Percentiles rank a stretch among this genome's conserved stretches.
phyloP scores from a whole-genome alignment of 1,140 invertebrate species.

The Oreohelix idahoensis region DNA sequence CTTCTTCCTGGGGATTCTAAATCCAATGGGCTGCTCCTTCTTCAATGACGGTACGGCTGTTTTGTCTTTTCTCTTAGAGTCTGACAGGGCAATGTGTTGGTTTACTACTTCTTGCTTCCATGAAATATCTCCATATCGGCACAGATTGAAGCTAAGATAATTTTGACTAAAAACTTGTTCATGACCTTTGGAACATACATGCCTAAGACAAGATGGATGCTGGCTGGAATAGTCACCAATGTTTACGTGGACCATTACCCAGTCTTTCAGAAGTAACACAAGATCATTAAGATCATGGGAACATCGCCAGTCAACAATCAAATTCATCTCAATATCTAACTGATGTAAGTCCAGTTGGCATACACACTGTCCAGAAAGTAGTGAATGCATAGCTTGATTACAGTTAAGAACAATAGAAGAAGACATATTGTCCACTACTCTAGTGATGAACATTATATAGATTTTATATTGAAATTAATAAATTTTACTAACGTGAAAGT shows the following conservation, averaged over 20 bases:
- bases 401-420: slow-evolving; percentile 36
- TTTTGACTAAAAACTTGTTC: slow-evolving; percentile 32
- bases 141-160: slow-evolving; percentile 36
- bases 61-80: neutral
- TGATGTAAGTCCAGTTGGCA: slow-evolving; percentile 41
- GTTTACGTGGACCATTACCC: slow-evolving; percentile 38
- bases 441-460: too few species aligned
- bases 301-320: slow-evolving; percentile 42
- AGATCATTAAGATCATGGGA: slow-evolving; percentile 47
- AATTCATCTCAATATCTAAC: slow-evolving; percentile 33
- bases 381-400: slow-evolving; percentile 39
- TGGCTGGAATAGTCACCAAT: slow-evolving; percentile 40
- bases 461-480: too few species aligned
- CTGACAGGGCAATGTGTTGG: slow-evolving; percentile 38
- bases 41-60: neutral
- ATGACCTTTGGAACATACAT: neutral
- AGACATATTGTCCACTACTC: neutral
- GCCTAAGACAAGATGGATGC: slow-evolving; percentile 31
- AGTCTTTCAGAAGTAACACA: slow-evolving; percentile 46
- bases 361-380: slow-evolving; percentile 32
- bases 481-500: too few species aligned
- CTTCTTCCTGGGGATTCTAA: slow-evolving; percentile 23
- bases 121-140: slow-evolving; percentile 49
- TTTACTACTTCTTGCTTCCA: slow-evolving; percentile 53
- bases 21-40: slow-evolving; percentile 11